These are phyloP conservation scores for Drosophila nigricruria DNA, from an alignment of 2,888 invertebrate genomes.

Conservation along the genomic window DNA sequence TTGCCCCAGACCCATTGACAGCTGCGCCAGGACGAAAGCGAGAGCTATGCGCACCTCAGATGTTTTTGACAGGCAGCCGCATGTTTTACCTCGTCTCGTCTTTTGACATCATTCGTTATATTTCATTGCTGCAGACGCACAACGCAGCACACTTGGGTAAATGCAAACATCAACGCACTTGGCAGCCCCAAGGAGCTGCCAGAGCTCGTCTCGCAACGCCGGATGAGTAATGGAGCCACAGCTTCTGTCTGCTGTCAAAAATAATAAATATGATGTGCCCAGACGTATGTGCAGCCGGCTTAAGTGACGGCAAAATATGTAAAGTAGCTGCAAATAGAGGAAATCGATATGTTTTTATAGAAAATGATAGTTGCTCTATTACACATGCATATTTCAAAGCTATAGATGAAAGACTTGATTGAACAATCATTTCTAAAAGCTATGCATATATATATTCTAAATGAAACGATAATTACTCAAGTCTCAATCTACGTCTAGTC, in stretches of 20 bases:
- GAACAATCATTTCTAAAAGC: too few relatives aligned
- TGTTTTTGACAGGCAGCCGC: constrained; percentile 70
- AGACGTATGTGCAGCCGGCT: constrained; percentile 20
- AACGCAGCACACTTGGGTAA: constrained; percentile 21
- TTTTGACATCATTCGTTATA: constrained; percentile 76
- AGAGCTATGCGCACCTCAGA: constrained; percentile 41
- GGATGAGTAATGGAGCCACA: constrained; percentile 66
- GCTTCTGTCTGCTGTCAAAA: constrained; percentile 37
- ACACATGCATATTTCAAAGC: background rate
- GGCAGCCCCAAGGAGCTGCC: constrained; percentile 24
- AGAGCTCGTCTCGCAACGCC: constrained; percentile 18
- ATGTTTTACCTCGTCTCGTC: constrained; percentile 38
- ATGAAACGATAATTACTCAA: too few relatives aligned
- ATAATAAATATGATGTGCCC: constrained; percentile 28
- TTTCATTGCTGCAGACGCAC: constrained; percentile 59
- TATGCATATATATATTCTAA: too few relatives aligned
- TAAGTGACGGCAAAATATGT: constrained; percentile 9
- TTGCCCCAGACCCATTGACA: constrained; percentile 46
- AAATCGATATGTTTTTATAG: background rate
- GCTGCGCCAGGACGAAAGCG: constrained; percentile 17
- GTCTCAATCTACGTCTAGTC: too few relatives aligned
- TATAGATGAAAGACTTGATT: too few relatives aligned
- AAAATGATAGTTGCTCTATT: background rate
- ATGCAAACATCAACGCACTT: constrained; percentile 62
- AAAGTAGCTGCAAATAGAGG: background rate